Evolutionary conservation across 2,888 invertebrate genomes (phyloP).

Genomic region (Ichneumoninae sp.): DNA sequence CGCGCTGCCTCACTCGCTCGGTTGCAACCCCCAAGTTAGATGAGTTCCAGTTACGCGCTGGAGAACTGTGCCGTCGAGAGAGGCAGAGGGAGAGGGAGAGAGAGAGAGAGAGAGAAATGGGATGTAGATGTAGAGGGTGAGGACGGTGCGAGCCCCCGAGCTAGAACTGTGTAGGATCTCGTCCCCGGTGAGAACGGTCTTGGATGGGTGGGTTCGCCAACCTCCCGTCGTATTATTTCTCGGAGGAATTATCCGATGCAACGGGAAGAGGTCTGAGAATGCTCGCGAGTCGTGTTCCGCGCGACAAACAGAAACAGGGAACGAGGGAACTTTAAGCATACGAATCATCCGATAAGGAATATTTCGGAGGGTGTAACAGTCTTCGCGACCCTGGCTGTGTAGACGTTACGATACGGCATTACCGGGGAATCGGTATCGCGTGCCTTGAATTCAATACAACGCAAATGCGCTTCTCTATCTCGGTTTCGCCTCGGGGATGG

Average conservation of each 20-base stretch:
- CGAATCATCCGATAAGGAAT: conserved; percentile 62
- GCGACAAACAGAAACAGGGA: conserved; percentile 10
- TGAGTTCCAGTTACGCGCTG: conserved; percentile 70
- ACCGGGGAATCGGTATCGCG: conserved; percentile 69
- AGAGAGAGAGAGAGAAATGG: conserved; percentile 23
- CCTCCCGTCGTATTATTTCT: conserved; percentile 64
- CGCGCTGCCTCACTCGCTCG: conserved; percentile 7
- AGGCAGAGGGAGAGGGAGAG: conserved; percentile 9
- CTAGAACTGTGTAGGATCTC: conserved; percentile 30
- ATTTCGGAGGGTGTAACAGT: conserved; percentile 53
- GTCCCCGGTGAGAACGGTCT: conserved; percentile 24
- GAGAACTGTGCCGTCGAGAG: conserved; percentile 50
- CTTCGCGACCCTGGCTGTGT: conserved; percentile 1
- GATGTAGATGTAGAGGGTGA: conserved; percentile 10
- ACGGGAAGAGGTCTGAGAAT: conserved; percentile 33
- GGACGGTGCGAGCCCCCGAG: conserved; percentile 17
- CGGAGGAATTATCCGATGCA: conserved; percentile 61
- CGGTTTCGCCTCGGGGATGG: conserved; percentile 48
- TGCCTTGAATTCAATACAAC: conserved; percentile 70
- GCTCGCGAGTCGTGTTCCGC: conserved; percentile 14
- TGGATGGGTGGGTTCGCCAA: conserved; percentile 44
- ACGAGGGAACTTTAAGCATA: conserved; percentile 33
- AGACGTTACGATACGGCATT: conserved; percentile 61
- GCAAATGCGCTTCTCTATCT: conserved; percentile 34
- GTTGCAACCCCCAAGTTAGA: conserved; percentile 67